Evolutionary conservation across 2,797 vertebrate genomes (phyloP).

Genomic region (Hoplostethus mediterraneus): DNA sequence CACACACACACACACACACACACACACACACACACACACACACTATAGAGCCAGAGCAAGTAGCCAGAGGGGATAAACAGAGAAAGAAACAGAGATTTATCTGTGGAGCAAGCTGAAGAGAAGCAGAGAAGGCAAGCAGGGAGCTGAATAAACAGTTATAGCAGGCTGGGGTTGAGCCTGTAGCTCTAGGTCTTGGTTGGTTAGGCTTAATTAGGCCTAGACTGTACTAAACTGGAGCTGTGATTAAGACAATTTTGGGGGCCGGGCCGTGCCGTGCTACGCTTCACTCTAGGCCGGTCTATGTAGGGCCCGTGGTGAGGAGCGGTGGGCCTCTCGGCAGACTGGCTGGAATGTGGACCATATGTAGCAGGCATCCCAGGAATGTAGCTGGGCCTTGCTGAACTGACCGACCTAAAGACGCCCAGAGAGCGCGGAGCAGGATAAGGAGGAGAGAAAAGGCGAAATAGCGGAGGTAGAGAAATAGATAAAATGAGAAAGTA

Average conservation of each 20-base stretch:
- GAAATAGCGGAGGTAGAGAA: constrained; percentile 29
- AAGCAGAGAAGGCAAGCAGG: constrained; percentile 1
- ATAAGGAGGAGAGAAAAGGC: constrained; percentile 41
- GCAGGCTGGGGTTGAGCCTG: neutral
- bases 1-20: neutral
- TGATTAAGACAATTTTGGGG: constrained; percentile 63
- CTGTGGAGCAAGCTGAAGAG: neutral
- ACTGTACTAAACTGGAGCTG: constrained; percentile 53
- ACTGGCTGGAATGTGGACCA: constrained; percentile 96
- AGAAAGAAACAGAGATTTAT: constrained; percentile 11
- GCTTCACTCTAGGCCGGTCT: constrained; percentile 72
- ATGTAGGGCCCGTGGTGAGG: constrained; percentile 85
- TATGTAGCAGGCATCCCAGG: constrained; percentile 95
- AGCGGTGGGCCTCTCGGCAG: constrained; percentile 88
- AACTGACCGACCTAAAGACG: constrained; percentile 87
- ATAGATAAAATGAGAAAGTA: constrained; percentile 23
- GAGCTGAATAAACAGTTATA: constrained; percentile 18
- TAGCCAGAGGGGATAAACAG: constrained; percentile 21
- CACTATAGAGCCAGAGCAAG: constrained; percentile 1
- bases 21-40: neutral
- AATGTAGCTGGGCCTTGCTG: constrained; percentile 90
- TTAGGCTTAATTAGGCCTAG: constrained; percentile 15
- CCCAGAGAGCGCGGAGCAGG: constrained; percentile 54
- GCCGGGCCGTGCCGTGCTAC: constrained; percentile 71
- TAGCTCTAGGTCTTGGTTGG: constrained; percentile 37